A percentile compares a stretch with the other conserved stretches of the same genome.
Conservation (phyloP, 1,140 invertebrate genomes). For the Chelonus insularis region DNA sequence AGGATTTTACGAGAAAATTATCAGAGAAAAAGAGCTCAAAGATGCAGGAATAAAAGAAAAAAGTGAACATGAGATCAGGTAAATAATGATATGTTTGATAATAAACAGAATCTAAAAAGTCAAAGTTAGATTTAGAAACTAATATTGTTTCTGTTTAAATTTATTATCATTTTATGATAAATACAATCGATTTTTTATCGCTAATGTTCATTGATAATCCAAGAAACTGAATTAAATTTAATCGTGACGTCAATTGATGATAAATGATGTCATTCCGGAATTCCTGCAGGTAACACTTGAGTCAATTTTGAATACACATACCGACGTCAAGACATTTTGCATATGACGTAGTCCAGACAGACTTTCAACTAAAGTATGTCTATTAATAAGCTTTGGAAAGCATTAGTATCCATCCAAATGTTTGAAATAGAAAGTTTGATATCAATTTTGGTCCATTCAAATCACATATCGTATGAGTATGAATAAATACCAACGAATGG, state of each 20-base stretch:
- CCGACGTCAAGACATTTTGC: neutral
- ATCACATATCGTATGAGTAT: too few relatives aligned
- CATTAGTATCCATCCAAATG: neutral
- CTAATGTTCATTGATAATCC: too few relatives aligned
- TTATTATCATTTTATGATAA: too few relatives aligned
- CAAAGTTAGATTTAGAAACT: too few relatives aligned
- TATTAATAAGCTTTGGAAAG: too few relatives aligned
- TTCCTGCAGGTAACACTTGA: neutral
- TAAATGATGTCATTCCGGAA: neutral
- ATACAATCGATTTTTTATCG: too few relatives aligned
- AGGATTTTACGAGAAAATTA: constrained; percentile 67
- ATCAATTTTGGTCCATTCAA: too few relatives aligned
- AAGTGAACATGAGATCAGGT: constrained; percentile 66
- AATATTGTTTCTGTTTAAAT: too few relatives aligned
- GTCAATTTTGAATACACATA: neutral
- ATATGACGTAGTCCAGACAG: neutral
- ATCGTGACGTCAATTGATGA: constrained; percentile 3
- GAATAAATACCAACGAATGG: too few relatives aligned
- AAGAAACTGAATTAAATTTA: neutral
- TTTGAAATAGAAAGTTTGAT: too few relatives aligned
- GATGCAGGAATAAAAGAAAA: constrained; percentile 62
- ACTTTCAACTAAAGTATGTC: too few relatives aligned
- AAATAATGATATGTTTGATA: constrained; percentile 47
- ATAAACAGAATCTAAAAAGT: too few relatives aligned
- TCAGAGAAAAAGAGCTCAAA: constrained; percentile 64